Conservation (phyloP, 2,888 invertebrate species). For the Adelphocoris suturalis region DNA sequence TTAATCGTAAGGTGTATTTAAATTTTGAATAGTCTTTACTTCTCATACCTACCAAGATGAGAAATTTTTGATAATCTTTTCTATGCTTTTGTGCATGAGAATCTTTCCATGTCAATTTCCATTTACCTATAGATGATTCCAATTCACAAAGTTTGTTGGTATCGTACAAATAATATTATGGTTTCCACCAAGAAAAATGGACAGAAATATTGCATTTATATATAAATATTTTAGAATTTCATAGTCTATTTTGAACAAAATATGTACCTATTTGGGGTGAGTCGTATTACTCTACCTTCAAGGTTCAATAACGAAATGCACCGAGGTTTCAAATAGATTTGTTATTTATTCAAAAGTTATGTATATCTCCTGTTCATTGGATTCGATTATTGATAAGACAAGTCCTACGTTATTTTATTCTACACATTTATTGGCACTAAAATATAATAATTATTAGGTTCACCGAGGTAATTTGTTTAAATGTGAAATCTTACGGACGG, state of each 20-base stretch:
- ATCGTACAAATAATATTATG: constrained; percentile 25
- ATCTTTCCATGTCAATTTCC: constrained; percentile 13
- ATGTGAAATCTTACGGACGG: not conserved
- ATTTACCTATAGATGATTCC: not conserved
- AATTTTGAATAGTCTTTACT: not conserved
- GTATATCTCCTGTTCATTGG: too few species aligned
- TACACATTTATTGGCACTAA: not conserved
- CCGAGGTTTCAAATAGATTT: not conserved
- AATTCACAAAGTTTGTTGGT: not conserved
- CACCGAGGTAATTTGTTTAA: not conserved
- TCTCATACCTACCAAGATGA: not conserved
- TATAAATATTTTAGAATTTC: constrained; percentile 1
- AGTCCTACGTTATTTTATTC: too few species aligned
- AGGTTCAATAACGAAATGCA: too few species aligned
- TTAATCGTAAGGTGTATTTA: constrained; percentile 4
- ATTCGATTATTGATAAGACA: too few species aligned
- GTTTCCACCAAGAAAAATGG: not conserved
- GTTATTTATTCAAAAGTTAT: not conserved
- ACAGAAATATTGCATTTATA: not conserved
- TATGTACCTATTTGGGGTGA: not conserved
- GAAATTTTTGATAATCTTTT: not conserved
- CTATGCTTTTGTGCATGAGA: not conserved
- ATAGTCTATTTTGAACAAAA: constrained; percentile 21
- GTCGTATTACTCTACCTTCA: not conserved
- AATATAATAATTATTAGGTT: not conserved